A percentile compares a stretch with the other conserved stretches of the same genome.
Conservation (phyloP, 2,113 vertebrate species). For the Hiodon alosoides region DNA sequence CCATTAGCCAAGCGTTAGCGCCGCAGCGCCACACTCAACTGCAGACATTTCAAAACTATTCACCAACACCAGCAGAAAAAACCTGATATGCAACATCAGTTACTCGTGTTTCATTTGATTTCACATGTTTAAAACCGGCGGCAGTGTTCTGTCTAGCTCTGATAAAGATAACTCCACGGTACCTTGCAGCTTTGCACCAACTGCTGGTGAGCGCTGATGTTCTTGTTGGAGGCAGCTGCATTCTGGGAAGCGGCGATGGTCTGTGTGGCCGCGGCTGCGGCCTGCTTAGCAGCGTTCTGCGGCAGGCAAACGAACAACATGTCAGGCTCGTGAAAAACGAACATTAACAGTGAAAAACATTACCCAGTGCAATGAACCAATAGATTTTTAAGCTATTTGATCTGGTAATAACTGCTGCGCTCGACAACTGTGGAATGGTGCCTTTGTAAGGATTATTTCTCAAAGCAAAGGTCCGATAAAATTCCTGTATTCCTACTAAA, state of each 20-base stretch:
- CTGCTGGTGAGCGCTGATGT: conserved; percentile 87
- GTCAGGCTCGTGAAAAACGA: neutral
- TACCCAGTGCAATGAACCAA: neutral
- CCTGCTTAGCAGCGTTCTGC: conserved; percentile 93
- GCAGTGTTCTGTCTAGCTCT: neutral
- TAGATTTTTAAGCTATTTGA: neutral
- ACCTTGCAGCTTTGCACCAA: conserved; percentile 98
- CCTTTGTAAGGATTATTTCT: neutral
- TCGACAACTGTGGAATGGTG: neutral
- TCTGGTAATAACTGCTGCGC: neutral
- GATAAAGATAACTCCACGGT: conserved; percentile 27
- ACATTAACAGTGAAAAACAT: too few species aligned
- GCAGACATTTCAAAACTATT: neutral
- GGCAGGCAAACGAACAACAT: conserved; percentile 28
- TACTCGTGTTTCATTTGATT: neutral
- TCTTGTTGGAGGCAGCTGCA: conserved; percentile 91
- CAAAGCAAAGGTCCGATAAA: neutral
- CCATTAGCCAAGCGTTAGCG: conserved; percentile 12
- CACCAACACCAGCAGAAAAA: neutral
- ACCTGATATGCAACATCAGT: neutral
- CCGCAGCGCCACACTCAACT: neutral
- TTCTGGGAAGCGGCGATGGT: conserved; percentile 97
- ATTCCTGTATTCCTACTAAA: conserved; percentile 5
- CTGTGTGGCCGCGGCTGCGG: conserved; percentile 92
- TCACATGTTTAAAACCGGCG: neutral